These are phyloP conservation scores for Caenorhabditis brenneri DNA, from an alignment of 1,140 invertebrate genomes.

Conservation along the genomic window DNA sequence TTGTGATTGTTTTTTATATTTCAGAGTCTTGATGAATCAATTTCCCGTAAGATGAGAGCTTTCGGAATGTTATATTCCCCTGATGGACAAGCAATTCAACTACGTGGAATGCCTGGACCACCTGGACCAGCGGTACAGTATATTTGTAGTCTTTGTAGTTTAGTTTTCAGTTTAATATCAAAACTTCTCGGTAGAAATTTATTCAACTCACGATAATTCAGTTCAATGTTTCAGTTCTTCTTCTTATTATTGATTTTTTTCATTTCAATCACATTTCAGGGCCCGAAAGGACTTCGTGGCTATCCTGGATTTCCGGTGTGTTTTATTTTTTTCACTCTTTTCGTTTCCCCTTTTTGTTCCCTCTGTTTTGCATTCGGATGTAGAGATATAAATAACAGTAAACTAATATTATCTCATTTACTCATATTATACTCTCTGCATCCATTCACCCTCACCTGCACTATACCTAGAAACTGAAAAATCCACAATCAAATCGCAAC, in stretches of 20 bases:
- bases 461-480: neutral
- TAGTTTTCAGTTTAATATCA: neutral
- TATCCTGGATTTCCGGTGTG: conserved; percentile 68
- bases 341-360: conserved; percentile 4
- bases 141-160: conserved; percentile 51
- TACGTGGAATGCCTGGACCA: conserved; percentile 66
- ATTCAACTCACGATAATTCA: neutral
- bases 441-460: conserved; percentile 8
- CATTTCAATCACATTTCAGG: conserved; percentile 62
- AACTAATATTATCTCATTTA: no score
- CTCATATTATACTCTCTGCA: neutral
- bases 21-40: conserved; percentile 59
- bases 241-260: no score
- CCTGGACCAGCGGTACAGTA: conserved; percentile 61
- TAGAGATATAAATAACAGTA: no score
- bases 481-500: neutral
- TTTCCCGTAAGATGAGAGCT: conserved; percentile 61
- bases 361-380: conserved; percentile 40
- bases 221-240: neutral
- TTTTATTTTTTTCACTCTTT: conserved; percentile 45
- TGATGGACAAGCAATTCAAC: conserved; percentile 65
- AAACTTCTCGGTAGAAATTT: neutral
- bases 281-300: conserved; percentile 65
- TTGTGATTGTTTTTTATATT: conserved; percentile 53
- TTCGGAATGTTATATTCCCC: conserved; percentile 69